Base-by-base conservation (phyloP, 1,140 invertebrate genomes). In the Bombus sibiricus region DNA sequence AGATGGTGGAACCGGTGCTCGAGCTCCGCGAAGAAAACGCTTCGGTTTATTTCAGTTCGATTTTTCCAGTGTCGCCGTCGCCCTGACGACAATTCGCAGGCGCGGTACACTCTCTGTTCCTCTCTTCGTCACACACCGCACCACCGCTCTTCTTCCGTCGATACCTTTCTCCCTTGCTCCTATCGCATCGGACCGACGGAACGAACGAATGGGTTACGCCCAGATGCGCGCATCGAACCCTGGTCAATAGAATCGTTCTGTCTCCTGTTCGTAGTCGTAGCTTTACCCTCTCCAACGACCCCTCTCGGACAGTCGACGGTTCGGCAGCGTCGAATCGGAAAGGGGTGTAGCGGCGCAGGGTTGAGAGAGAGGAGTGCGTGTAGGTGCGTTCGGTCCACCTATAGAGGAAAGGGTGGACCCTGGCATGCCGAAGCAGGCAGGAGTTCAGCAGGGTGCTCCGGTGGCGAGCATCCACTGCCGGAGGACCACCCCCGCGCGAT, bases 221-320 rank as follows among this genome's bases (percentile, higher is more conserved):
- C 95, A 95, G 95, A 95, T 95, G 95, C 94, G 94, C 95, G 94
- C 95, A 95, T 95, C 95, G 94, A 95, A 95, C 88, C 91, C 94
- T 94, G 95, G 95, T 95, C 95, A 95, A 95, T 95, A 95, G 92
- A 91, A 92, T 93, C 91, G 92, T 91, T 91, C 90, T 92, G 90
- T 92, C 91, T 93, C 87, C 90, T 92, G 89, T 86, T 81, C 78
- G 80, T 85, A 75, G 84, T 88, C 77, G 88, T 88, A 88, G 87
- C 89, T 91, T 86, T 89, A 86, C 90, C 88, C 89, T 90, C 81
- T 77, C 83, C 80, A 71, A 78, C 74, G 82, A 47, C 76, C 79
- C 75, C 72, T 85, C 75, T 85, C 81, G 86, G 88, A 87, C 84
- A 85, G 80, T 83, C 90, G 75, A 77, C 86, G 87, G 75, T 81